Evolutionary conservation across 1,140 invertebrate species (phyloP), one percentile per base, ranked within the genome.

Genomic region (Drosophila obscura): DNA sequence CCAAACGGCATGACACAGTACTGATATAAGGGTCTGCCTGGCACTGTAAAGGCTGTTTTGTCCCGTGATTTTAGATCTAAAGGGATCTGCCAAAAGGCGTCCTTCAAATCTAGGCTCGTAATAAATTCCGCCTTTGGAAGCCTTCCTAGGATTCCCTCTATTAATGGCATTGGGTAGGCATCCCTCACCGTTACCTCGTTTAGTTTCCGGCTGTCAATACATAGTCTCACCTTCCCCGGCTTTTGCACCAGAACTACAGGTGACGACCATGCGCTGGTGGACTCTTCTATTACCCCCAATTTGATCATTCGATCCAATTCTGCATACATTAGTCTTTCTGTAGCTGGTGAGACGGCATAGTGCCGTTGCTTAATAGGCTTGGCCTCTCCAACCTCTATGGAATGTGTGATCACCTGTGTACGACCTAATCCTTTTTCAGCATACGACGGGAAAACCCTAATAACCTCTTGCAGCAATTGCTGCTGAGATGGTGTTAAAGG

Each of bases 101-200:
- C 28, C 28, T 28, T 28, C 8, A 28, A 7, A 7, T 28, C 28
- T 7, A 45, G 44, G 2, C 44, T 45, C 2, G 95, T 95, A 94
- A 94, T 94, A 93, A 93, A 92, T 92, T 92, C 92, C 87, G 74
- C 78, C 91, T 64, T 79, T 73, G 44, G 44, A 4, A 45, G 16
- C 5, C 44, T 45, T 5, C 15, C 7, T 13, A 45, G 1, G n/a
- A 45, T 45, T 16, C 44, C 44, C 2, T 45, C 15, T n/a, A 45
- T 45, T 4, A 45, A 45, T 2, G 44, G 44, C 7, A 28, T 28
- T 28, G 28, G 28, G 16, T 71, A 81, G 0, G 68, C 68, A 26
- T 65, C 62, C 16, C 65, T 65, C 16, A 46, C 31, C 9, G 62
- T 66, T 5, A 48, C 68, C 2, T 39, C 19, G 59, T 92, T 91